These are phyloP conservation scores for Adrianichthys oophorus DNA, from an alignment of 2,797 vertebrate genomes.

Conservation along the genomic window DNA sequence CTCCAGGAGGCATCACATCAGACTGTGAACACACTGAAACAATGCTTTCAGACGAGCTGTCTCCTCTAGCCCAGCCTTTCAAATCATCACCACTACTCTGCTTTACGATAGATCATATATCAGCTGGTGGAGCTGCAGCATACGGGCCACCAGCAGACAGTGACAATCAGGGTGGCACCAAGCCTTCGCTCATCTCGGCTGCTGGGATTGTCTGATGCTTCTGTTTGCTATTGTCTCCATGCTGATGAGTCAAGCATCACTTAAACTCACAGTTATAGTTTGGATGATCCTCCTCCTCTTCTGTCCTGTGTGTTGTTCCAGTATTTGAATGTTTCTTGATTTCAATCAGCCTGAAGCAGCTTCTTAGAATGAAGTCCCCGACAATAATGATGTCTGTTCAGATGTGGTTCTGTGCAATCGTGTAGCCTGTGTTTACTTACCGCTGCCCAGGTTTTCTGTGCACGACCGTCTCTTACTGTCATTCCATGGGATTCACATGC, in stretches of 20 bases:
- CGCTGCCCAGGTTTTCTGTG: constrained; percentile 22
- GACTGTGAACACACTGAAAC: constrained; percentile 64
- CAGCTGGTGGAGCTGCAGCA: constrained; percentile 59
- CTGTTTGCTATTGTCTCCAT: constrained; percentile 48
- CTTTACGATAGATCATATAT: constrained; percentile 72
- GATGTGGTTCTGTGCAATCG: constrained; percentile 39
- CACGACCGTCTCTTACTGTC: constrained; percentile 1
- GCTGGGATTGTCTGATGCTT: constrained; percentile 32
- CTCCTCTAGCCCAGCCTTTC: constrained; percentile 72
- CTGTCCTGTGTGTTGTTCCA: constrained; percentile 42
- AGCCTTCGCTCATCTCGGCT: constrained; percentile 34
- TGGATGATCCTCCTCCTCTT: constrained; percentile 25
- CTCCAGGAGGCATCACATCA: constrained; percentile 65
- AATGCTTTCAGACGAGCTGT: constrained; percentile 74
- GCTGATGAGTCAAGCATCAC: constrained; percentile 55
- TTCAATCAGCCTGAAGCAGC: constrained; percentile 54
- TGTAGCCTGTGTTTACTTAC: constrained; percentile 21
- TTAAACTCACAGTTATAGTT: constrained; percentile 50
- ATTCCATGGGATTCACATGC: constrained; percentile 2
- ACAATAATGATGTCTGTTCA: constrained; percentile 41
- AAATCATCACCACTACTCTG: constrained; percentile 75
- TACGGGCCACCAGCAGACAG: constrained; percentile 43
- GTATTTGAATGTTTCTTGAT: constrained; percentile 46
- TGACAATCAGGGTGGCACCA: constrained; percentile 59
- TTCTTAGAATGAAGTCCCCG: constrained; percentile 54